Base-by-base conservation (phyloP, 1,140 invertebrate species). In the Acromyrmex heyeri region DNA sequence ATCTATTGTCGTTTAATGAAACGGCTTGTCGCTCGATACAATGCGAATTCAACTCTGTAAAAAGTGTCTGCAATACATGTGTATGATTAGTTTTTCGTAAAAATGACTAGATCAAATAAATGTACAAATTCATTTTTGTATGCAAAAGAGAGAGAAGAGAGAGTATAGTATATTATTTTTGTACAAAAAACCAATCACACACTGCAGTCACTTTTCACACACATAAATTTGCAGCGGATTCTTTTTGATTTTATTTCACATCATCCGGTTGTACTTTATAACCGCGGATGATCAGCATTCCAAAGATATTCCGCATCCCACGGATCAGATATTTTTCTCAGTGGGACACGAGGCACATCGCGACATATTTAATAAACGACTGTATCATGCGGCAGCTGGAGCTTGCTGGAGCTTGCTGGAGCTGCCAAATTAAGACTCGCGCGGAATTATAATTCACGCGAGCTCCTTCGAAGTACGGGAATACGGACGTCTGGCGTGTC, bases 341-440 rank as follows among this genome's bases (percentile, higher is more conserved):
- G 6, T 12, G 30, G 10, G 21, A 48, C 5, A 16, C 12, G 65
- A 24, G 38, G 65, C 65, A 50, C 65, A 44, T 21, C 65, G 38
- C 65, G 65, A 69, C 65, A 16, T 69, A 69, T 69, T 69, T 69
- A 69, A 69, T 50, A 48, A 69, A 69, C 38, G 38, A 69, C 65
- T 69, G 38, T 50, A 69, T 50, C 12, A 48, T 44, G 34, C 10
- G 64, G 34, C 64, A 14, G 48, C 48, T 14, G 4, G 12, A 50
- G 48, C 48, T 18, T 34, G 24, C 16, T 12, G 4, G n/a, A 55
- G 16, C 48, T 73, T 34, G 24, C 16, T 12, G 4, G n/a, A 55
- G 16, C 48, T 73, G 48, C 48, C 48, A 14, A 73, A 73, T 73
- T 55, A 27, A 16, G 69, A 50, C 24, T 50, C 69, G 70, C 24